A percentile compares a stretch with the other conserved stretches of the same genome.
Evolutionary conservation across 2,888 invertebrate genomes (phyloP).

Genomic region (Xestia sexstrigata): DNA sequence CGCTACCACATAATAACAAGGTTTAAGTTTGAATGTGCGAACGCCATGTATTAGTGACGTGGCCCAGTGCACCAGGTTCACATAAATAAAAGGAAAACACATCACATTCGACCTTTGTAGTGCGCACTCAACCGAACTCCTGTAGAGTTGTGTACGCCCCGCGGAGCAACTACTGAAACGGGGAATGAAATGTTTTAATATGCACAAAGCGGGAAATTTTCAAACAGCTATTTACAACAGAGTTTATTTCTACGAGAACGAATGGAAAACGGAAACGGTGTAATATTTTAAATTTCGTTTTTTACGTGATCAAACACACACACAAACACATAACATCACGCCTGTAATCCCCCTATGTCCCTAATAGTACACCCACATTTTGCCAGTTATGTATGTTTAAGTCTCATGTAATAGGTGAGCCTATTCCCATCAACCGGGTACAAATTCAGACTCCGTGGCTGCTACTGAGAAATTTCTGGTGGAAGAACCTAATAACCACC

Average conservation of each 20-base stretch:
- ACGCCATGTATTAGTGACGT: conserved; percentile 47
- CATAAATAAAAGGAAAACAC: conserved; percentile 84
- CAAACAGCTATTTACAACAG: conserved; percentile 74
- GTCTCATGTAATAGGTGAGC: too few species aligned
- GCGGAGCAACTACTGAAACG: conserved; percentile 81
- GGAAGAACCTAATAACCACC: too few species aligned
- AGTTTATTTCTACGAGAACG: conserved; percentile 60
- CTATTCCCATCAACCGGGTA: too few species aligned
- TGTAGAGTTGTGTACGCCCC: conserved; percentile 80
- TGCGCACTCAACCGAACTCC: conserved; percentile 83
- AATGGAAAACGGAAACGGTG: neutral
- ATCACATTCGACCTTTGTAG: conserved; percentile 82
- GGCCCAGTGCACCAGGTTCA: conserved; percentile 75
- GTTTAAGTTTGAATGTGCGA: conserved; percentile 9
- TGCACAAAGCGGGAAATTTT: conserved; percentile 76
- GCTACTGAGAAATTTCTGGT: too few species aligned
- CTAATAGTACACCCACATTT: too few species aligned
- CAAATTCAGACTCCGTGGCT: too few species aligned
- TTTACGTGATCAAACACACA: conserved; percentile 1
- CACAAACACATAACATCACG: too few species aligned
- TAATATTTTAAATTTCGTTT: conserved; percentile 16
- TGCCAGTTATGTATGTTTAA: too few species aligned
- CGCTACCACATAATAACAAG: conserved; percentile 4
- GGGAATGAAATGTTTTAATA: conserved; percentile 82
- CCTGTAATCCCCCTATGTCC: too few species aligned